phyloP scores from a whole-genome alignment of 2,888 invertebrate genomes.

The Himalopsyche anomala region DNA sequence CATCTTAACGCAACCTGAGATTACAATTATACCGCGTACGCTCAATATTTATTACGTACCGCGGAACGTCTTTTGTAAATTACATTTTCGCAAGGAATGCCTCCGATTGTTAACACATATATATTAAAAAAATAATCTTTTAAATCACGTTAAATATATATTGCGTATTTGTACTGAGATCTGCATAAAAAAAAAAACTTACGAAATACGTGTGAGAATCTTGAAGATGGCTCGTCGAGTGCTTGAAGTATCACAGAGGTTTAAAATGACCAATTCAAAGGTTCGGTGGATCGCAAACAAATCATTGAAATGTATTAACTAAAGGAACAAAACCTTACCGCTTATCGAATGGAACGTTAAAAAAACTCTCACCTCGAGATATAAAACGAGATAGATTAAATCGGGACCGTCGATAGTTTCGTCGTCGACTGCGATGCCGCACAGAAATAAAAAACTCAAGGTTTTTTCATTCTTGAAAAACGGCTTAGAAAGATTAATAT shows the following conservation, averaged over 20 bases:
- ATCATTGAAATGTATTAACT: too few species aligned
- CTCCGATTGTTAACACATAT: background rate
- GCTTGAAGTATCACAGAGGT: conserved; percentile 26
- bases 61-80: background rate
- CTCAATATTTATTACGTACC: background rate
- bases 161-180: conserved; percentile 44
- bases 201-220: conserved; percentile 32
- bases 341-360: too few species aligned
- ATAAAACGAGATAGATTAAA: too few species aligned
- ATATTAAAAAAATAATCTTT: background rate
- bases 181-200: conserved; percentile 28
- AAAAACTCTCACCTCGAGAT: too few species aligned
- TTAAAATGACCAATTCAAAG: background rate
- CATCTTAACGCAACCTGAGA: too few species aligned
- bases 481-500: too few species aligned
- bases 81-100: background rate
- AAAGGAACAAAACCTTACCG: too few species aligned
- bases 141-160: conserved; percentile 27
- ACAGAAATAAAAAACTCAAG: too few species aligned
- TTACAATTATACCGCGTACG: too few species aligned
- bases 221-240: conserved; percentile 10
- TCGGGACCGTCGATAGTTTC: too few species aligned
- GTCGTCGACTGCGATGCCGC: too few species aligned
- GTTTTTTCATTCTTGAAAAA: too few species aligned
- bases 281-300: background rate